Conservation (phyloP, 37 sponge, comb jelly and placozoan species). For the Theonella swinhoei region DNA sequence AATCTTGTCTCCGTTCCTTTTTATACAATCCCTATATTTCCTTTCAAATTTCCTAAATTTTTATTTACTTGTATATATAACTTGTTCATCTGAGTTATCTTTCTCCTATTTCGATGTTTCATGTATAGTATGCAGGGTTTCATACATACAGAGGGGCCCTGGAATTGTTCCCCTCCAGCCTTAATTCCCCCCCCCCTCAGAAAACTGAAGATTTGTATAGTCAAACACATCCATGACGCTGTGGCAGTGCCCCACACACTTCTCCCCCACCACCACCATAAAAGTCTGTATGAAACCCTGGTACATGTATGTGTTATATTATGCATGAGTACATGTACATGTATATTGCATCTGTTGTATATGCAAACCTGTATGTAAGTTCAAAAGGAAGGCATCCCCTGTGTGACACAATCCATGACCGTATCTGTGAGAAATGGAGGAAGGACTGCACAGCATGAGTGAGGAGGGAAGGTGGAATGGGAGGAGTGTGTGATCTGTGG, state of each 20-base stretch:
- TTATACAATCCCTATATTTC: no score
- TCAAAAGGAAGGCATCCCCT: slow-evolving; percentile 34
- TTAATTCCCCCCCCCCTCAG: no score
- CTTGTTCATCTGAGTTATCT: no score
- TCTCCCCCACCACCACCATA: background rate
- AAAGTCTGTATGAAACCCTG: no score
- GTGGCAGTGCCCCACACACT: background rate
- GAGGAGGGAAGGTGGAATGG: slow-evolving; percentile 12
- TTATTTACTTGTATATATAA: no score
- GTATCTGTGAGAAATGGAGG: slow-evolving; percentile 63
- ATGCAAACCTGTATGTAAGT: slow-evolving; percentile 38
- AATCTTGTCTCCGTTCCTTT: no score
- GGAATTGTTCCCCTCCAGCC: no score
- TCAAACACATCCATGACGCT: background rate
- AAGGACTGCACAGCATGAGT: slow-evolving; percentile 49
- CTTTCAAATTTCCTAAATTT: no score
- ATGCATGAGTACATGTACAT: background rate
- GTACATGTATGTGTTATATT: no score
- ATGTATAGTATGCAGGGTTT: background rate
- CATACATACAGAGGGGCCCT: background rate
- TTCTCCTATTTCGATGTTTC: no score
- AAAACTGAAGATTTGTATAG: background rate
- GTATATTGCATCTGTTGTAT: background rate
- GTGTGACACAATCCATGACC: slow-evolving; percentile 47
- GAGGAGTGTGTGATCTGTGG: slow-evolving; percentile 6